A percentile compares a stretch with the other conserved stretches of the same genome.
phyloP scores from a whole-genome alignment of 2,797 vertebrate genomes.

The Margarornis squamiger region DNA sequence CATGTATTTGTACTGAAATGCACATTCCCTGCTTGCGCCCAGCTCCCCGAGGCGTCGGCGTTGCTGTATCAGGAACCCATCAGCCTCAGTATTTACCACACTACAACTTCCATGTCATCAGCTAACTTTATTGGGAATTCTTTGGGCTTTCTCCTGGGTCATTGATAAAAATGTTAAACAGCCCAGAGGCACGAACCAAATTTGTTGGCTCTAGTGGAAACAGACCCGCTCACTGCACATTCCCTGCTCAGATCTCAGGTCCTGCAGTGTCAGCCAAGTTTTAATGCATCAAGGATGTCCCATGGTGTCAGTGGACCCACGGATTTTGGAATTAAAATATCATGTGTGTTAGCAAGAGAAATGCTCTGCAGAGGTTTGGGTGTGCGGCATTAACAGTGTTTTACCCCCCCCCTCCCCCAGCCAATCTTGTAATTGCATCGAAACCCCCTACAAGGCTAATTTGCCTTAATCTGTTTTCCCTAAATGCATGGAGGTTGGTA shows the following conservation, averaged over 20 bases:
- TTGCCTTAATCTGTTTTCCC: not conserved
- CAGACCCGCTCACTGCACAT: not conserved
- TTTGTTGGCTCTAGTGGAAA: slow-evolving; percentile 49
- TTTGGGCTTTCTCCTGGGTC: slow-evolving; percentile 20
- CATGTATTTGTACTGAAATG: not conserved
- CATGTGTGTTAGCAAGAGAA: not conserved
- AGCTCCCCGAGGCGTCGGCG: not conserved
- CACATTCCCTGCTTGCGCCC: not conserved
- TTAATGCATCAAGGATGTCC: slow-evolving; percentile 49
- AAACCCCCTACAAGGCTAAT: not conserved
- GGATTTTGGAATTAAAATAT: not conserved
- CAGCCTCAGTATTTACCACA: not conserved
- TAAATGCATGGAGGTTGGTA: not conserved
- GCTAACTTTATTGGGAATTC: not conserved
- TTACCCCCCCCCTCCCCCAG: not conserved
- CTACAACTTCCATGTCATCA: slow-evolving; percentile 15
- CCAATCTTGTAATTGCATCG: not conserved
- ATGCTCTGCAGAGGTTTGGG: not conserved
- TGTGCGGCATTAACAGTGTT: not conserved
- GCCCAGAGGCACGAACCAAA: not conserved
- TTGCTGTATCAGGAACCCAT: not conserved
- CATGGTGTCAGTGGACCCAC: not conserved
- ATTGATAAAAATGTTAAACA: slow-evolving; percentile 41
- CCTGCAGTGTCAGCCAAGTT: not conserved
- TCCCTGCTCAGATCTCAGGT: not conserved